Conservation (phyloP, 2,888 invertebrate genomes). For the Sesamia inferens region DNA sequence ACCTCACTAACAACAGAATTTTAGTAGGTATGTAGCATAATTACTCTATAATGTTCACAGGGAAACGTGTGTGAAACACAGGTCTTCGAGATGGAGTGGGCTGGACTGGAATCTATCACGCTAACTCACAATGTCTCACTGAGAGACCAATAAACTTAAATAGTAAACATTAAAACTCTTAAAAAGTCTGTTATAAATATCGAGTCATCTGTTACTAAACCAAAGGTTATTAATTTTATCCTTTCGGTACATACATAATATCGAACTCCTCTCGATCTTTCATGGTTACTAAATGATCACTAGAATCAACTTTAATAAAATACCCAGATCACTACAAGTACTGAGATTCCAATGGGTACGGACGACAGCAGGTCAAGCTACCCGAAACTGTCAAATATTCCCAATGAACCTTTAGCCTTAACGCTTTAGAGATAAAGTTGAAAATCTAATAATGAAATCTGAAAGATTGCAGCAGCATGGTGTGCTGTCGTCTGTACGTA, state of each 20-base stretch:
- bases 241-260: conserved; percentile 4
- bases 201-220: neutral
- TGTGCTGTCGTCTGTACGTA: conserved; percentile 13
- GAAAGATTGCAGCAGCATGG: too few species aligned
- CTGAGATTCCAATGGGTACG: conserved; percentile 7
- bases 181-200: neutral
- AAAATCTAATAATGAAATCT: too few species aligned
- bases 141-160: neutral
- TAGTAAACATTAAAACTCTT: neutral
- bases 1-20: neutral
- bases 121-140: too few species aligned
- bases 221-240: conserved; percentile 3
- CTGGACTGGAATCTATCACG: too few species aligned
- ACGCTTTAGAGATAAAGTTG: too few species aligned
- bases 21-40: neutral
- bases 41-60: too few species aligned
- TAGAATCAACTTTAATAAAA: neutral
- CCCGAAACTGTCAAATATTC: too few species aligned
- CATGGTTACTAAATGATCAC: neutral
- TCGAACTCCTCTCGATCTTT: neutral
- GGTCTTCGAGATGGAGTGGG: too few species aligned
- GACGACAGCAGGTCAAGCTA: too few species aligned
- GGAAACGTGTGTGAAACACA: too few species aligned
- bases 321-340: neutral
- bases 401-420: too few species aligned